A percentile compares a stretch with the other conserved stretches of the same genome.
Evolutionary conservation across 2,797 vertebrate species (phyloP).

Genomic region (Euphonia xanthogaster): DNA sequence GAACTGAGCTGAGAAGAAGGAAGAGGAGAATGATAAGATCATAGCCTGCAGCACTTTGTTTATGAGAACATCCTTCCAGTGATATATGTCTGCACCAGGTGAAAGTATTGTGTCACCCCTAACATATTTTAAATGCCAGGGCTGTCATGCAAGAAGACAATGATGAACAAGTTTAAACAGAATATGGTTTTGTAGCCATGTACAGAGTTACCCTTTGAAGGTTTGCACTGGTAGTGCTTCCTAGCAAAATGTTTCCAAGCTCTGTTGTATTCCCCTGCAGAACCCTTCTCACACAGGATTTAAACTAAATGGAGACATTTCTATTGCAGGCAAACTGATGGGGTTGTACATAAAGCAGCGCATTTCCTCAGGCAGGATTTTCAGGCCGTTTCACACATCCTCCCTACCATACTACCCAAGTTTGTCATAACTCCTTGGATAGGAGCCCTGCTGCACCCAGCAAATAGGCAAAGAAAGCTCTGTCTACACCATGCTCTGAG

Average conservation of each 20-base stretch:
- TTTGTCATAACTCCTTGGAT: neutral
- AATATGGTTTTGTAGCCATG: slow-evolving; percentile 38
- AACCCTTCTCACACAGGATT: neutral
- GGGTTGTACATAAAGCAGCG: neutral
- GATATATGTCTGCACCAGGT: slow-evolving; percentile 67
- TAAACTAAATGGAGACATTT: neutral
- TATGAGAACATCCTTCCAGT: slow-evolving; percentile 69
- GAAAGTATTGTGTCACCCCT: slow-evolving; percentile 59
- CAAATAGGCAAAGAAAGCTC: neutral
- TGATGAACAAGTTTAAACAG: slow-evolving; percentile 65
- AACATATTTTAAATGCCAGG: slow-evolving; percentile 67
- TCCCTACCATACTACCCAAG: neutral
- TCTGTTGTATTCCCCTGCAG: neutral
- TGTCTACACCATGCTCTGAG: neutral
- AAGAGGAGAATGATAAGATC: slow-evolving; percentile 67
- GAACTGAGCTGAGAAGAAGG: slow-evolving; percentile 63
- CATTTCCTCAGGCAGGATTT: neutral
- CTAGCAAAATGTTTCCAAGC: neutral
- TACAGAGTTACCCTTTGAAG: slow-evolving; percentile 32
- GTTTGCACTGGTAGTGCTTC: neutral
- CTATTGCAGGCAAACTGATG: neutral
- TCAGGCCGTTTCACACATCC: neutral
- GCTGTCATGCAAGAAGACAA: slow-evolving; percentile 56
- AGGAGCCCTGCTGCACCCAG: neutral
- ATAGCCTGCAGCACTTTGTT: slow-evolving; percentile 59